Percentiles rank a stretch among this genome's conserved stretches.
Conservation (phyloP, 1,140 invertebrate genomes). For the Drosophila eugracilis region DNA sequence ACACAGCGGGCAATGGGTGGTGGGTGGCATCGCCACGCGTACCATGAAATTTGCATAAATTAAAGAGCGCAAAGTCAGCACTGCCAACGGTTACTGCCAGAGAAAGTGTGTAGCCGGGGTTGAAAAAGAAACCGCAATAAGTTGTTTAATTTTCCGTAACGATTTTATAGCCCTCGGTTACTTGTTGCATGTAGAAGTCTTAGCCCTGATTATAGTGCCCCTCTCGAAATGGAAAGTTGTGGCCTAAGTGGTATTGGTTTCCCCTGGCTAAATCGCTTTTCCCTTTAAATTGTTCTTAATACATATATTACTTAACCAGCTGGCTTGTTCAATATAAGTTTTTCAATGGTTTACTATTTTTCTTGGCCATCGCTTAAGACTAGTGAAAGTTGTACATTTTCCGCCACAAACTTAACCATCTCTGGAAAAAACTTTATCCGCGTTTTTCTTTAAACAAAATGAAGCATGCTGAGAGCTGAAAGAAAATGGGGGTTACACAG, state of each 20-base stretch:
- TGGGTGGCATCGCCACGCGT: slow-evolving; percentile 53
- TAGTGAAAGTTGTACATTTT: slow-evolving; percentile 3
- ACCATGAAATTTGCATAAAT: slow-evolving; percentile 81
- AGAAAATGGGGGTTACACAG: neutral
- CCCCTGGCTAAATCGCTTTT: too few species aligned
- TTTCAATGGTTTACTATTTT: slow-evolving; percentile 6
- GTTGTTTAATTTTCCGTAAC: slow-evolving; percentile 73
- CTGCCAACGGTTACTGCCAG: slow-evolving; percentile 22
- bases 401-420: neutral
- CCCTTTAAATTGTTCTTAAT: too few species aligned
- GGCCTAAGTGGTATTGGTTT: slow-evolving; percentile 6
- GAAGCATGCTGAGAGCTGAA: slow-evolving; percentile 6
- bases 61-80: slow-evolving; percentile 58
- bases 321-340: neutral
- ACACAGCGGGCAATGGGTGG: slow-evolving; percentile 19
- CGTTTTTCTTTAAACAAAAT: slow-evolving; percentile 19
- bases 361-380: slow-evolving; percentile 16
- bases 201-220: slow-evolving; percentile 24
- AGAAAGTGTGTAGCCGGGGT: neutral
- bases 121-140: slow-evolving; percentile 54
- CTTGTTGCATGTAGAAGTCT: slow-evolving; percentile 60
- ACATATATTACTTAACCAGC: neutral
- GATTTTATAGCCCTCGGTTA: slow-evolving; percentile 57
- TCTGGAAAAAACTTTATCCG: slow-evolving; percentile 24
- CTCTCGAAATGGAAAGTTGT: slow-evolving; percentile 34